Percentiles rank a stretch among this genome's conserved stretches.
Evolutionary conservation across 2,888 invertebrate species (phyloP).

Genomic region (Aspidiotus destructor): DNA sequence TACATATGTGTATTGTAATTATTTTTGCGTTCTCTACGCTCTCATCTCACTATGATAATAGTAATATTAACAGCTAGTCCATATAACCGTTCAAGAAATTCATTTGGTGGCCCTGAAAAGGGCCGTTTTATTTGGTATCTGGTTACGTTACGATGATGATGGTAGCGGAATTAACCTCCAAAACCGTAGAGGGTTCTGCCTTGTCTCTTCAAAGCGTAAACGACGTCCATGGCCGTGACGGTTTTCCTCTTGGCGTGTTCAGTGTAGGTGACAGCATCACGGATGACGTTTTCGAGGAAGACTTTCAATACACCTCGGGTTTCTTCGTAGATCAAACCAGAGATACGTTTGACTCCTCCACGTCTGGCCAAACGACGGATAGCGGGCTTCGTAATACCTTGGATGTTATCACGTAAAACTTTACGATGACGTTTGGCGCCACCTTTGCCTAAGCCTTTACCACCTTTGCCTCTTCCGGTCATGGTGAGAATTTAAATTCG

Average conservation of each 20-base stretch:
- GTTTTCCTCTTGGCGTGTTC: constrained; percentile 58
- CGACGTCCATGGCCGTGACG: constrained; percentile 52
- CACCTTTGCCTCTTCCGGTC: constrained; percentile 72
- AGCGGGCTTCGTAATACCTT: constrained; percentile 61
- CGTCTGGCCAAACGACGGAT: constrained; percentile 61
- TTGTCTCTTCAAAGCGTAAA: constrained; percentile 72
- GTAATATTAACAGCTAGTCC: too few species aligned
- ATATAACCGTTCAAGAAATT: background rate
- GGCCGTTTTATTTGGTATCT: constrained; percentile 18
- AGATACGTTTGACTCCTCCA: constrained; percentile 51
- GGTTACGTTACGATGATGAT: background rate
- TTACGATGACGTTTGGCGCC: constrained; percentile 76
- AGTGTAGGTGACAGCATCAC: constrained; percentile 76
- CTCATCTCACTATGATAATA: too few species aligned
- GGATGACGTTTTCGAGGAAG: constrained; percentile 68
- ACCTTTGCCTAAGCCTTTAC: constrained; percentile 67
- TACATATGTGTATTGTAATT: too few species aligned
- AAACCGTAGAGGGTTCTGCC: constrained; percentile 73
- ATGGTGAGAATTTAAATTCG: constrained; percentile 42
- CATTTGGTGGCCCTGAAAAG: constrained; percentile 32
- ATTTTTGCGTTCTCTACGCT: too few species aligned
- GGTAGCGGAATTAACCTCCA: constrained; percentile 51
- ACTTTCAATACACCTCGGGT: constrained; percentile 70
- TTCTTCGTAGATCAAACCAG: constrained; percentile 63
- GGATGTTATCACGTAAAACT: constrained; percentile 49